Evolutionary conservation across 2,888 invertebrate genomes (phyloP), one percentile per base, ranked within the genome.

Genomic region (Rhagophthalmus giganteus): DNA sequence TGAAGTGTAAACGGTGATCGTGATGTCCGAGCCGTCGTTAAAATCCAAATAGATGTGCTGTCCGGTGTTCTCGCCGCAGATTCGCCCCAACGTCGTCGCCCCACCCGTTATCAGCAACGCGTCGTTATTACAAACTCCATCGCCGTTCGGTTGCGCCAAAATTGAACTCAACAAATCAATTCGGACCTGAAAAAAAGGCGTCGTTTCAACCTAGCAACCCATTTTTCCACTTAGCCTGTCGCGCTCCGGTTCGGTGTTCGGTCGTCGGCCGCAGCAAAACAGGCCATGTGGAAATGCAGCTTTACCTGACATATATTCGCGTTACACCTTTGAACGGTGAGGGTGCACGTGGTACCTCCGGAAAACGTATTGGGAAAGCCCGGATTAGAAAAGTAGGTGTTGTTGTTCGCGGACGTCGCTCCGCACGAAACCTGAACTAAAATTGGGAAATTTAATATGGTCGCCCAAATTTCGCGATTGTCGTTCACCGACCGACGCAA

Each of bases 21-120:
- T 83, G 26, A 90, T 87, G 0, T 87, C 81, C 11, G 77, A 76
- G 12, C 81, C 80, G 0, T 82, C 83, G 62, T 85, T 83, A 64
- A 90, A 90, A 67, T 87, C 85, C 1, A 89, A 80, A 64, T 86
- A 90, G 14, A 90, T 79, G 62, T 88, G 87, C 69, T 90, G 87
- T 0, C 89, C 90, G 1, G 85, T 82, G 71, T 90, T 88, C 68
- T 88, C 87, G 0, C 92, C 92, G 68, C 92, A 93, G 50, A 93
- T 80, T 0, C 88, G 86, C 0, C 88, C 88, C 2, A 87, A 81
- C 3, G 77, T 71, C 0, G 86, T 84, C 45, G 85, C 83, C 1
- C 86, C 85, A 0, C 88, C 88, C 0, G 83, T 80, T 14, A 90
- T 78, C 2, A 83, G 79, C 53, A 93, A 75, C 2, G 84, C 81